Evolutionary conservation across 1,140 invertebrate genomes (phyloP).

Genomic region (Trichonephila inaurata): DNA sequence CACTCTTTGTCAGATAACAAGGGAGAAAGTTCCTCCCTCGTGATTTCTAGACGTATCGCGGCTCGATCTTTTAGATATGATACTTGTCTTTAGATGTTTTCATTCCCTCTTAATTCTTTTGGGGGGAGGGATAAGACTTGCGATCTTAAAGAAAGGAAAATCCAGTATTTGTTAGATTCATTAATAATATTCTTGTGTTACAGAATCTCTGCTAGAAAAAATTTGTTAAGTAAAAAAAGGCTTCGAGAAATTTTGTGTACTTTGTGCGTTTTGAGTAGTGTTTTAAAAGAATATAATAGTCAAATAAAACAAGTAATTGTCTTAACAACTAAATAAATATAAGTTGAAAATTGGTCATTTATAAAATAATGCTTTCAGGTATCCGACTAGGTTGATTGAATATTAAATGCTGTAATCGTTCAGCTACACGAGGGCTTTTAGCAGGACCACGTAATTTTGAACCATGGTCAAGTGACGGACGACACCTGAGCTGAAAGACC

Average conservation of each 20-base stretch:
- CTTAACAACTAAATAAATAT: neutral
- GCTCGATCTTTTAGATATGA: neutral
- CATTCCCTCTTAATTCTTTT: conserved; percentile 52
- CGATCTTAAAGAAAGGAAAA: neutral
- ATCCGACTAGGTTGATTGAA: no score
- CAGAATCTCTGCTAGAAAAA: neutral
- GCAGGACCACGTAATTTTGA: no score
- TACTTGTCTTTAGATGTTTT: conserved; percentile 35
- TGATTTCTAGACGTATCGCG: neutral
- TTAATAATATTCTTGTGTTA: conserved; percentile 22
- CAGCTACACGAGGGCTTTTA: no score
- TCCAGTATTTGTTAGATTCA: conserved; percentile 35
- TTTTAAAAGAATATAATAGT: neutral
- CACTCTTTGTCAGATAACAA: conserved; percentile 35
- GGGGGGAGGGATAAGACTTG: neutral
- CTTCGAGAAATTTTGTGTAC: neutral
- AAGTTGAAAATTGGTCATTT: neutral
- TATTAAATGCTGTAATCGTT: no score
- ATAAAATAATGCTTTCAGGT: no score
- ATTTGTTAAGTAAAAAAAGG: neutral
- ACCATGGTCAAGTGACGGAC: no score
- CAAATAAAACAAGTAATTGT: neutral
- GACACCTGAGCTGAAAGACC: no score
- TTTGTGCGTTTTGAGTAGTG: no score
- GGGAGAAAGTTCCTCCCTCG: neutral